phyloP scores from a whole-genome alignment of 2,113 vertebrate species.

The Calyptomena viridis region DNA sequence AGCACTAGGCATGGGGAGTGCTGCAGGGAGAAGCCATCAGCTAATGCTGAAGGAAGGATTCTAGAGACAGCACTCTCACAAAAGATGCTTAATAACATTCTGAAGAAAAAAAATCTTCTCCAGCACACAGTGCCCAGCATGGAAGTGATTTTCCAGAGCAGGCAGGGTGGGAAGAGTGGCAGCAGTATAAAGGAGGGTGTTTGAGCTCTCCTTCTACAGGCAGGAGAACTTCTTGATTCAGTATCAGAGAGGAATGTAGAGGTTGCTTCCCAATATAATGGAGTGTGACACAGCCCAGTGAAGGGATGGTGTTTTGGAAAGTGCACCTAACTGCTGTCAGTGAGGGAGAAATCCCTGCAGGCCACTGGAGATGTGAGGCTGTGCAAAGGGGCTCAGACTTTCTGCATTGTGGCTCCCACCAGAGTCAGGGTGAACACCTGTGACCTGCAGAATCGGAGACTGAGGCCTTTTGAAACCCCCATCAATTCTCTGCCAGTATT shows the following conservation, averaged over 20 bases:
- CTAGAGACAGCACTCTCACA: background rate
- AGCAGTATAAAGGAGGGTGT: background rate
- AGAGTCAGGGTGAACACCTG: background rate
- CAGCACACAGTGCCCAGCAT: background rate
- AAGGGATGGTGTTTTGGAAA: background rate
- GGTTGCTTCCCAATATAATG: background rate
- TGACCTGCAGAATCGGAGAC: background rate
- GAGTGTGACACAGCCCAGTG: rapidly evolving
- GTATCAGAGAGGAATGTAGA: background rate
- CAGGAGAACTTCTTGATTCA: background rate
- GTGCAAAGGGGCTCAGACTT: background rate
- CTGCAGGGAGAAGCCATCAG: background rate
- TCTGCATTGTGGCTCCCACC: background rate
- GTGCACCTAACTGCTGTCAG: background rate
- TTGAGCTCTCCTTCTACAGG: background rate
- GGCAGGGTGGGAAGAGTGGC: background rate
- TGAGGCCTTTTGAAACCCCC: background rate
- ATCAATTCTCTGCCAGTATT: background rate
- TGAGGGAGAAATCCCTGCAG: background rate
- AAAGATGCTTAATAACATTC: background rate
- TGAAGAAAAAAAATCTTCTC: background rate
- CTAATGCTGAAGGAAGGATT: background rate
- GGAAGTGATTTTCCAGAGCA: background rate
- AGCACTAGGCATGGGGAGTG: background rate
- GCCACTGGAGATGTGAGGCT: background rate